Evolutionary conservation across 1,140 invertebrate genomes (phyloP).

Genomic region (Neodiprion pinetum): DNA sequence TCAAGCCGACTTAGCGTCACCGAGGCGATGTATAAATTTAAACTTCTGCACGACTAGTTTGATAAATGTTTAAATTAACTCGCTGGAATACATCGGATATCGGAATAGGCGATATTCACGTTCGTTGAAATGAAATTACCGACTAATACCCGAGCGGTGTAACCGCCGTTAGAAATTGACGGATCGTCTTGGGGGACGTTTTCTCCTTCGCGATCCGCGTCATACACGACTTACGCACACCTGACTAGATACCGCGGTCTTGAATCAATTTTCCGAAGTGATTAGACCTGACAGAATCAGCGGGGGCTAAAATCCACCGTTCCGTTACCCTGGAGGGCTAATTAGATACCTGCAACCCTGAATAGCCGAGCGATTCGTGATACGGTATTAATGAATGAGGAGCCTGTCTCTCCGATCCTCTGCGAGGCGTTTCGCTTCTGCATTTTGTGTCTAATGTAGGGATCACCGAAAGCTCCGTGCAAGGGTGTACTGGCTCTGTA

Average conservation of each 20-base stretch:
- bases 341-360: not conserved
- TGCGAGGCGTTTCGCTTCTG: too few species aligned
- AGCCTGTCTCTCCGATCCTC: too few species aligned
- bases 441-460: too few species aligned
- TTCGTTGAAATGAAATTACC: not conserved
- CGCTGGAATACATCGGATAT: not conserved
- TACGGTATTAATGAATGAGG: not conserved
- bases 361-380: not conserved
- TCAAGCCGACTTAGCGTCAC: too few species aligned
- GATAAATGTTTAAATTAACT: not conserved
- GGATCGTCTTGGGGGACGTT: not conserved
- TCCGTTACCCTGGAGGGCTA: not conserved
- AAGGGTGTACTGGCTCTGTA: too few species aligned
- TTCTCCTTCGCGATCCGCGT: not conserved
- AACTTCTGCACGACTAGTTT: not conserved
- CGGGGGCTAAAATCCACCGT: not conserved
- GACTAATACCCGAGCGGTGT: not conserved
- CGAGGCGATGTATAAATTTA: not conserved
- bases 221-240: too few species aligned
- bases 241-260: too few species aligned
- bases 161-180: not conserved
- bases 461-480: too few species aligned
- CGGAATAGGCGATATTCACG: not conserved
- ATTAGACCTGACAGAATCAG: not conserved
- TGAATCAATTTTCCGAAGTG: not conserved